Conservation (phyloP, 2,888 invertebrate genomes). For the Choreutis nemorana region DNA sequence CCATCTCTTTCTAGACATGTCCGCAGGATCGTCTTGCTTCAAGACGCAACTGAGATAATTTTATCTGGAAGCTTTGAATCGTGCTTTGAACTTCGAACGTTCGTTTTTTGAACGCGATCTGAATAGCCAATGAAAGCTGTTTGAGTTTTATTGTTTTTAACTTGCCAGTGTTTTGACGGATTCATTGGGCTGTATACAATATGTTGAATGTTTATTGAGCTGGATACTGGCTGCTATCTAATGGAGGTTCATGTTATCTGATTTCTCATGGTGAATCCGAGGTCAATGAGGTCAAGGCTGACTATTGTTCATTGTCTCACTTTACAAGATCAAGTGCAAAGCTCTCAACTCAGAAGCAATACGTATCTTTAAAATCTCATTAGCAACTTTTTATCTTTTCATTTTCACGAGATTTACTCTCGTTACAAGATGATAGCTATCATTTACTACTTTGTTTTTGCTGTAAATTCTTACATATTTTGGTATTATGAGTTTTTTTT, state of each 20-base stretch:
- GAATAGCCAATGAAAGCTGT: conserved; percentile 27
- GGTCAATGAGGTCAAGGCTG: conserved; percentile 20
- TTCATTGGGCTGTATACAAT: conserved; percentile 7
- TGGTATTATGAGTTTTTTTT: too few species aligned
- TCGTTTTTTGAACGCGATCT: conserved; percentile 29
- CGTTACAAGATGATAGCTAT: too few species aligned
- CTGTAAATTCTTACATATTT: too few species aligned
- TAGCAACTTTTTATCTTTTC: too few species aligned
- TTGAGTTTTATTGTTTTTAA: conserved; percentile 17
- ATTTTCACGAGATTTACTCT: too few species aligned
- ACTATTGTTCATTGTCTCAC: conserved; percentile 17
- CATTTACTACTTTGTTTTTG: too few species aligned
- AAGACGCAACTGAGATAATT: conserved; percentile 63
- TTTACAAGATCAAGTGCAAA: conserved; percentile 14
- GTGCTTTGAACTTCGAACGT: conserved; percentile 52
- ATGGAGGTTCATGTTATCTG: conserved; percentile 5
- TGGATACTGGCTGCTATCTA: neutral
- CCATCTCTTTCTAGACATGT: conserved; percentile 34
- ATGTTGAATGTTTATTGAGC: neutral
- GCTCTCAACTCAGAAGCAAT: neutral
- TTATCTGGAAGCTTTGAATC: conserved; percentile 54
- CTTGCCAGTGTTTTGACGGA: conserved; percentile 10
- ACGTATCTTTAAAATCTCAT: conserved; percentile 3
- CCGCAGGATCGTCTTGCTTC: conserved; percentile 60
- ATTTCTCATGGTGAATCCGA: conserved; percentile 11